Evolutionary conservation across 2,888 invertebrate genomes (phyloP), one percentile per base, ranked within the genome.

Genomic region (Nasonia oneida): DNA sequence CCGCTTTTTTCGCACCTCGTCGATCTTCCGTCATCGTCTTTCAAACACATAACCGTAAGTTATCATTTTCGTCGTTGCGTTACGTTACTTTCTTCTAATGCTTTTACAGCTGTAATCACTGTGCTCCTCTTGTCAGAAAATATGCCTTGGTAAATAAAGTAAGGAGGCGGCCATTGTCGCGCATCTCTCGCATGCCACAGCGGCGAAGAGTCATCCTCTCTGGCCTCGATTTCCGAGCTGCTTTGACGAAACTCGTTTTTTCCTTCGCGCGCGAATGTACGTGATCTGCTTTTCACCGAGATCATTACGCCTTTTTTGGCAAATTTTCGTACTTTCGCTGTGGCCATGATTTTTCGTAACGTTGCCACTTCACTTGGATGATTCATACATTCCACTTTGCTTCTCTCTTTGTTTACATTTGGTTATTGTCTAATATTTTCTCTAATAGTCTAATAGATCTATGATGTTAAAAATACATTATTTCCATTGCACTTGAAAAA

Each of bases 81-180:
- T 77, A n/a, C 1, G 10, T 73, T 23, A 42, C 39, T 39, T 42
- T 73, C 47, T 4, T n/a, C 23, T 23, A n/a, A 39, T 23, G 73
- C n/a, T 47, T 12, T 12, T n/a, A 18, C 39, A 47, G 6, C 37
- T 15, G 23, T 15, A 15, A 37, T 4, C 4, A 37, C 37, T 12
- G 5, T 42, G 12, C 33, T 37, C 14, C 14, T 3, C 77, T 73
- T 64, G 79, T 77, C 64, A 50, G 71, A 23, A 29, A 8, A 70
- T 23, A 33, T 23, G 47, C n/a, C 37, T 73, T 42, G 15, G 14
- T 73, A 42, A 39, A 39, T 23, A 42, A 23, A 47, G 37, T 53
- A 18, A 42, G 33, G 47, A 50, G 82, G 73, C 87, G 37, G 87
- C 87, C 87, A 87, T 87, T 87, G 82, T 85, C 80, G 82, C 57